phyloP scores from a whole-genome alignment of 2,888 invertebrate genomes.

The Diaperis boleti region DNA sequence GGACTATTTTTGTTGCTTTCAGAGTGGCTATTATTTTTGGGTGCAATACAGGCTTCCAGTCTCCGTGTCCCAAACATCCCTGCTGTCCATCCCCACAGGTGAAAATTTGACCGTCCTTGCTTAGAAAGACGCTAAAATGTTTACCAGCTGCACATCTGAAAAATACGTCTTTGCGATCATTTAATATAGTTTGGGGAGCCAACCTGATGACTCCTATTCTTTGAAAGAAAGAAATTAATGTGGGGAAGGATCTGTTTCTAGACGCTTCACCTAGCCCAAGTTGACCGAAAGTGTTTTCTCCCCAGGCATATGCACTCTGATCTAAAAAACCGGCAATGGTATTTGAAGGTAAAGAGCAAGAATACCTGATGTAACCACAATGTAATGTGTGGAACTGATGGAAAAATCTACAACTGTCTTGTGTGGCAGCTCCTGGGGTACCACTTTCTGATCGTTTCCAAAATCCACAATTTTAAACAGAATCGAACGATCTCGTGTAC shows the following conservation, averaged over 20 bases:
- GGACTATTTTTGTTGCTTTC: conserved; percentile 71
- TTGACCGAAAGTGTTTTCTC: conserved; percentile 76
- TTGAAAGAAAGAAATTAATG: conserved; percentile 71
- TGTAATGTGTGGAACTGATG: conserved; percentile 71
- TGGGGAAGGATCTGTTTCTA: conserved; percentile 70
- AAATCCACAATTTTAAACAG: conserved; percentile 71
- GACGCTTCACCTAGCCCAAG: conserved; percentile 71
- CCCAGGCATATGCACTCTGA: conserved; percentile 77
- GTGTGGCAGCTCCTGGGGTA: conserved; percentile 71
- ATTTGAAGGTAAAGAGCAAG: neutral
- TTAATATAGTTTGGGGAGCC: neutral
- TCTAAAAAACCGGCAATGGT: conserved; percentile 61
- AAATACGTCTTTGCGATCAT: neutral
- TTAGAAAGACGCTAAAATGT: conserved; percentile 76
- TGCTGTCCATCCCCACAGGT: conserved; percentile 76
- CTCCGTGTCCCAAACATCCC: conserved; percentile 75
- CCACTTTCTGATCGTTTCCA: conserved; percentile 67
- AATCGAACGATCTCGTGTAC: conserved; percentile 64
- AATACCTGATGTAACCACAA: conserved; percentile 70
- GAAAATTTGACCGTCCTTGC: conserved; percentile 76
- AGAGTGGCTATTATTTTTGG: conserved; percentile 70
- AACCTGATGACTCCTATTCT: conserved; percentile 69
- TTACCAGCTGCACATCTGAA: conserved; percentile 73
- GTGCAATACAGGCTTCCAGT: conserved; percentile 71
- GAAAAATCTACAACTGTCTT: conserved; percentile 69